Evolutionary conservation across 2,888 invertebrate species (phyloP), one percentile per base, ranked within the genome.

Genomic region (Amblyjoppa fuscipennis): DNA sequence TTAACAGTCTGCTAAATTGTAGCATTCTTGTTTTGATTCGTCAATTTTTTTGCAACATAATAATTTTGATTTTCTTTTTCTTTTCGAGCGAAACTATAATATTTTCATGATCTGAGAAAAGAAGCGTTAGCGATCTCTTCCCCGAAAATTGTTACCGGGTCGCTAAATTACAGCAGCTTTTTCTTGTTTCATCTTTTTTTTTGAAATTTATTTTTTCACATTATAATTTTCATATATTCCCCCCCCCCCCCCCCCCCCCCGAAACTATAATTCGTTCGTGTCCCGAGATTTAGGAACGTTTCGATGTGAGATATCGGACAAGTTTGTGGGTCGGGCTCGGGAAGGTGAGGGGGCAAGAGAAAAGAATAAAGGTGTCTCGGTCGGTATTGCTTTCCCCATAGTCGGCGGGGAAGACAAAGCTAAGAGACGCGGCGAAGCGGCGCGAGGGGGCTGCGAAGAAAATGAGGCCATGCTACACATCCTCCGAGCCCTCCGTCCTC

Each of bases 381-480:
- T 64, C 28, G 85, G 78, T 82, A 79, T 84, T 79, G 81, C 81
- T 79, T 85, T 82, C 75, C 81, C 75, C 81, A 66, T 81, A 74
- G 69, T 81, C 68, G 61, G 49, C 51, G 45, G 7, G 11, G 53
- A 71, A 82, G 78, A 79, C 78, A 68, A 70, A 75, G 74, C 76
- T 49, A 64, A 25, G 66, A 53, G 41, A 59, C 45, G 68, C 20
- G 61, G 81, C 51, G 45, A 61, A 69, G 56, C 34, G 64, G 74
- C n/a, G 61, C 7, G 59, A 56, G n/a, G 53, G 51, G 64, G 69
- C 49, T 11, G 6, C 25, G 77, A 74, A 69, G 84, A 84, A 85
- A 85, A 85, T 85, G 75, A 85, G 85, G 76, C 82, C 76, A 53
- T 73, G 75, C 78, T 76, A 81, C 70, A 82, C 64, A 85, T 59